Base-by-base conservation (phyloP, 2,113 vertebrate genomes). In the Serinus canaria region DNA sequence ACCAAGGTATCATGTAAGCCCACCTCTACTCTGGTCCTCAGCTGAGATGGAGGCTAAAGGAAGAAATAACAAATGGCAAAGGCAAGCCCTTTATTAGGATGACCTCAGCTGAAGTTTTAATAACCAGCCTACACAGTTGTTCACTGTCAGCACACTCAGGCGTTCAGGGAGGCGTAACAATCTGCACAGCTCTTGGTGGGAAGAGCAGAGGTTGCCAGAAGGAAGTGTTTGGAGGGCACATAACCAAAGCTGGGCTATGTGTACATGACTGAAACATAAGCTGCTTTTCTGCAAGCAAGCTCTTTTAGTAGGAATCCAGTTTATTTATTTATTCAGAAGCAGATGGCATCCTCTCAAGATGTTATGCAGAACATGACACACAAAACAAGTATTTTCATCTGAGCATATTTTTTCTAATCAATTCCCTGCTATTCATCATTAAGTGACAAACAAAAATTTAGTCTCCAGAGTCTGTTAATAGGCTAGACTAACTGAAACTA, bases 301-400 rank as follows among this genome's bases (percentile, higher is more conserved):
- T 92, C 86, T 96, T 92, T 90, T 92, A 83, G 86, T 74, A 94
- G 89, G 89, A 96, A 96, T 67, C 55, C 68, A 74, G 92, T 93
- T 94, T 95, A 96, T 96, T 96, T 96, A 93, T 96, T 97, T 94
- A 95, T 95, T 94, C 94, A 92, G 95, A 93, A 94, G 92, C 95
- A 96, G 95, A 97, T 97, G 95, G 92, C 92, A 95, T 83, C 86
- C 91, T 95, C 89, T 94, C 96, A 94, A 96, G 95, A 97, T 17
- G 76, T 94, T 94, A 92, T 75, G 91, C 91, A 87, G 95, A 94
- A 94, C 89, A 97, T 95, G 92, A 97, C 92, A 96, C 73, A 94
- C 52, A 87, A 92, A 89, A 72, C 89, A 94, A 95, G 94, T 89
- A 94, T 93, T 93, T 96, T 96, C 94, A 95, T 95, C 89, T 28